Conservation (phyloP, 2,113 vertebrate genomes). For the Smithornis capensis region DNA sequence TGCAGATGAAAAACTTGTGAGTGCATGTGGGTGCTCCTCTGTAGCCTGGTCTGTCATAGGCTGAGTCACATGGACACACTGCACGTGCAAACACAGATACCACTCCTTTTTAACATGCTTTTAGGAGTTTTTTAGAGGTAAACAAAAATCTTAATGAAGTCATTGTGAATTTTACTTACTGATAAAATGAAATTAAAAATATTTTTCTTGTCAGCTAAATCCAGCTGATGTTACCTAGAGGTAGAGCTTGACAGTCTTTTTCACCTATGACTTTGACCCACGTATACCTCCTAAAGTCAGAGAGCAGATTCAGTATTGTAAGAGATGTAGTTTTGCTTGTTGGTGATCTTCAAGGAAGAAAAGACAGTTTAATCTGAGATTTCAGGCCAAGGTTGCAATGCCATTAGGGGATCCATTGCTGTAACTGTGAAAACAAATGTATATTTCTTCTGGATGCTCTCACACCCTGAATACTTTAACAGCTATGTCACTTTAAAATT, state of each 20-base stretch:
- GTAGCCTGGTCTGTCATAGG: not conserved
- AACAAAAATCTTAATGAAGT: not conserved
- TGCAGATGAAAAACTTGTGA: not conserved
- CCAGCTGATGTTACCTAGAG: not conserved
- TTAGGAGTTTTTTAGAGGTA: not conserved
- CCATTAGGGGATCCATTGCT: not conserved
- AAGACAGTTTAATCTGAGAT: not conserved
- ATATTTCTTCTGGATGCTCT: not conserved
- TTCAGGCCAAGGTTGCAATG: not conserved
- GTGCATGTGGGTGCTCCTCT: rapidly evolving
- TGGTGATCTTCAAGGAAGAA: not conserved
- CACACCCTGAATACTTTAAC: not conserved
- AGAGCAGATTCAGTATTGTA: not conserved
- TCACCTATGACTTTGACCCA: not conserved
- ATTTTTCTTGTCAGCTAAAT: not conserved
- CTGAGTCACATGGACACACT: not conserved
- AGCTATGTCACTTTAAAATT: not conserved
- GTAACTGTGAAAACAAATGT: not conserved
- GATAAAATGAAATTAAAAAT: not conserved
- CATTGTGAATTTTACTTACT: not conserved
- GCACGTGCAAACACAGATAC: rapidly evolving
- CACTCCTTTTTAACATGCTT: not conserved
- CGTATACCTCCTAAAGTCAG: not conserved
- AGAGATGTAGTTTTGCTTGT: not conserved
- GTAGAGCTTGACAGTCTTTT: not conserved